Percentiles rank a stretch among this genome's conserved stretches.
Evolutionary conservation across 2,797 vertebrate species (phyloP).

Genomic region (Periophthalmus magnuspinnatus): DNA sequence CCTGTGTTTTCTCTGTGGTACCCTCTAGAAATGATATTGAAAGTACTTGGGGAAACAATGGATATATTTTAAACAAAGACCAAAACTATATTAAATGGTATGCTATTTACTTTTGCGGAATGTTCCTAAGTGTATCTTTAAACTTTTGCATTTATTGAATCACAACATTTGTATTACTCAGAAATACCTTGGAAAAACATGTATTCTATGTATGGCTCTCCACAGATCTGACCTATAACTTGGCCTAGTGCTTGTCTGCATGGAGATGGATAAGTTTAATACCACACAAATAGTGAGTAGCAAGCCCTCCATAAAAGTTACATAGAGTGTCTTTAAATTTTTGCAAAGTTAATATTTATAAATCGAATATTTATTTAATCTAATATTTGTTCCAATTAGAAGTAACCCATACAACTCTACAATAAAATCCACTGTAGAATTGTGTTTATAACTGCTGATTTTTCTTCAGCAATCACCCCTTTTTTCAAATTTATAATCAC

Average conservation of each 20-base stretch:
- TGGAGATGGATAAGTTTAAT: neutral
- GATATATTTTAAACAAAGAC: no score
- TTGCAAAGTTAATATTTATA: neutral
- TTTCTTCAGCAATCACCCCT: constrained; percentile 1
- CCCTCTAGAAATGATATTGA: no score
- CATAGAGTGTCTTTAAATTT: neutral
- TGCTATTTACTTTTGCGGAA: no score
- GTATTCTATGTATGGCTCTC: neutral
- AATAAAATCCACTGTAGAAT: neutral
- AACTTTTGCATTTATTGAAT: no score
- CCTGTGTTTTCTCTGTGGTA: no score
- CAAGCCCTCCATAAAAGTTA: neutral
- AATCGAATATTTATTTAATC: no score
- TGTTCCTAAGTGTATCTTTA: no score
- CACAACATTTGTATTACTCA: no score
- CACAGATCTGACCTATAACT: no score
- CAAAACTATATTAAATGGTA: no score
- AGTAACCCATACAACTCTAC: neutral
- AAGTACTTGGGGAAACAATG: no score
- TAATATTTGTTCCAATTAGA: neutral
- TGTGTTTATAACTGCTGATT: constrained; percentile 21
- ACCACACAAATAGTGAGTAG: neutral
- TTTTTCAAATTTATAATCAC: constrained; percentile 50
- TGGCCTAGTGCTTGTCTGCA: neutral
- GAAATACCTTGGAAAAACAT: no score